Conservation (phyloP, 1,140 invertebrate species). For the Procambarus virginalis region DNA sequence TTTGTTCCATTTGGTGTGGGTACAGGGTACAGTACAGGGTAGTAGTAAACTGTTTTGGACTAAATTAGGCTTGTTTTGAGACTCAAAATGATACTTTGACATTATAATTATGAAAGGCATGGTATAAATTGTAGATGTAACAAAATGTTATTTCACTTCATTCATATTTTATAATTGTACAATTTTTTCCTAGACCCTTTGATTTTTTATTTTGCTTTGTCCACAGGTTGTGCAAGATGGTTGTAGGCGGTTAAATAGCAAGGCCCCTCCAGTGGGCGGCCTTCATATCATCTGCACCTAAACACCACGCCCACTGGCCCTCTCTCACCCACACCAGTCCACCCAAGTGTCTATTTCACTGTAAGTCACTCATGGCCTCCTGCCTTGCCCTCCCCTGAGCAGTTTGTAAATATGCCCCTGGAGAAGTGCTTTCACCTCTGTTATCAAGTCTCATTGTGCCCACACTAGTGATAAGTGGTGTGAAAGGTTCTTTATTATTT, state of each 20-base stretch:
- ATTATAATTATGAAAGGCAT: too few relatives aligned
- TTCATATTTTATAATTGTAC: too few relatives aligned
- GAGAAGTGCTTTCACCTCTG: background rate
- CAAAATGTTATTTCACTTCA: too few relatives aligned
- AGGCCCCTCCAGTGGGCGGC: conserved; percentile 11
- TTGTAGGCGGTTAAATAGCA: conserved; percentile 28
- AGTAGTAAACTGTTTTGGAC: too few relatives aligned
- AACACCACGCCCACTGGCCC: background rate
- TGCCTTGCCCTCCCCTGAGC: background rate
- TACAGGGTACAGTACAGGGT: too few relatives aligned
- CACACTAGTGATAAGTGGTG: background rate
- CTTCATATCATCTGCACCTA: background rate
- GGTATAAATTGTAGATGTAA: too few relatives aligned
- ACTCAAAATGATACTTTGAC: too few relatives aligned
- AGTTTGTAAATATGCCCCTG: background rate
- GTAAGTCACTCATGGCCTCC: background rate
- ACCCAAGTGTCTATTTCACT: background rate
- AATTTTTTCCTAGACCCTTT: too few relatives aligned
- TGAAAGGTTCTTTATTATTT: background rate
- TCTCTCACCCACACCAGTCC: background rate
- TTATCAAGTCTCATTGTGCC: background rate
- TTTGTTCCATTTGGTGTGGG: too few relatives aligned
- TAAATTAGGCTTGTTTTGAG: too few relatives aligned
- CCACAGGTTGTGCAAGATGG: conserved; percentile 23
- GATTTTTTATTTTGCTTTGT: background rate